Evolutionary conservation across 1,140 invertebrate genomes (phyloP).

Genomic region (Diorhabda carinulata): DNA sequence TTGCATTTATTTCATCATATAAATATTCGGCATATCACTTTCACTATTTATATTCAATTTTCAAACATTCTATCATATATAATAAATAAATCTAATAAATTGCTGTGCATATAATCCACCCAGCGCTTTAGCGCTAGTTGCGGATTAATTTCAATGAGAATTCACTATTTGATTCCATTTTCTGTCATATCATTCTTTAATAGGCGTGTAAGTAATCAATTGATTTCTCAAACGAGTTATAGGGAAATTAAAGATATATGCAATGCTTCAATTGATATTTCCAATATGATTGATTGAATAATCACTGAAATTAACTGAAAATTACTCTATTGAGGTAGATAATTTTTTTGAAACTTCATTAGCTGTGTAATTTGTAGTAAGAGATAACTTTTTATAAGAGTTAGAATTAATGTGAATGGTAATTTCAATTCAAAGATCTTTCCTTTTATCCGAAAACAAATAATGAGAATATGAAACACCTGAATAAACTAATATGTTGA

Average conservation of each 20-base stretch:
- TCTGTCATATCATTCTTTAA: not conserved
- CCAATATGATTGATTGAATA: too few relatives aligned
- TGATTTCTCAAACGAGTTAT: too few relatives aligned
- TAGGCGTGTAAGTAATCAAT: too few relatives aligned
- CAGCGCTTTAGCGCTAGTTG: not conserved
- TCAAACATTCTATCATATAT: not conserved
- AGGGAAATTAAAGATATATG: too few relatives aligned
- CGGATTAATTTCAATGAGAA: slow-evolving; percentile 5
- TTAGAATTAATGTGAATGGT: too few relatives aligned
- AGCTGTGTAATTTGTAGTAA: too few relatives aligned
- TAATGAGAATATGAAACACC: too few relatives aligned
- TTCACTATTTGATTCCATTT: slow-evolving; percentile 7
- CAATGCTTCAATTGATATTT: too few relatives aligned
- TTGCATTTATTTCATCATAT: slow-evolving; percentile 13
- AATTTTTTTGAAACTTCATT: not conserved
- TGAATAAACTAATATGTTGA: too few relatives aligned
- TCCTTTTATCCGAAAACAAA: too few relatives aligned
- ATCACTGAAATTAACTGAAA: not conserved
- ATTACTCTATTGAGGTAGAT: not conserved
- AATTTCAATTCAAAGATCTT: too few relatives aligned
- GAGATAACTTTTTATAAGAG: too few relatives aligned
- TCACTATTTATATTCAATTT: slow-evolving; percentile 3
- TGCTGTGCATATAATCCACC: not conserved
- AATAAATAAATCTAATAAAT: not conserved
- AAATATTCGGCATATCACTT: slow-evolving; percentile 18